phyloP scores from a whole-genome alignment of 2,113 vertebrate species.

The Labeo rohita region DNA sequence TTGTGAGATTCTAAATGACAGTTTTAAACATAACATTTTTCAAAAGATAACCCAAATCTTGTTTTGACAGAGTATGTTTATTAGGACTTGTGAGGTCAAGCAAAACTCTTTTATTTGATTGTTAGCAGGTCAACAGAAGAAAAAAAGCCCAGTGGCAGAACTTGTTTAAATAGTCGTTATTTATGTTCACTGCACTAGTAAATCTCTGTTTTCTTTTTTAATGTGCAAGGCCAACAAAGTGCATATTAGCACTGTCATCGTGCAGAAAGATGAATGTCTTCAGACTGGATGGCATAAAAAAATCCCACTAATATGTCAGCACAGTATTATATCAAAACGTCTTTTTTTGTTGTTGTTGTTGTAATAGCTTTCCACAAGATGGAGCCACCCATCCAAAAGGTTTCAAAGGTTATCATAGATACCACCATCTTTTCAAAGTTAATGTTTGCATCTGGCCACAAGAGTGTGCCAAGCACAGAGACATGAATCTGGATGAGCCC shows the following conservation, averaged over 20 bases:
- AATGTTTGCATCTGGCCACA: slow-evolving; percentile 28
- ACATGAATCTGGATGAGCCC: neutral
- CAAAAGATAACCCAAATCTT: neutral
- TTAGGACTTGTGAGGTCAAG: neutral
- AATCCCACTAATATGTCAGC: neutral
- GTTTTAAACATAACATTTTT: slow-evolving; percentile 6
- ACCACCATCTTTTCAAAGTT: slow-evolving; percentile 1
- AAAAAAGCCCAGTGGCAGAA: neutral
- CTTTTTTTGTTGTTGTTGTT: neutral
- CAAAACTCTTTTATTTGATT: neutral
- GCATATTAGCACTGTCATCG: neutral
- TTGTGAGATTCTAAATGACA: neutral
- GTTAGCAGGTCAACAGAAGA: neutral
- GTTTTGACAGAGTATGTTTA: neutral
- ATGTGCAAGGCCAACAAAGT: neutral
- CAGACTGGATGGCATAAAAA: neutral
- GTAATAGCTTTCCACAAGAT: neutral
- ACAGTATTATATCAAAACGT: neutral
- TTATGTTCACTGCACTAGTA: neutral
- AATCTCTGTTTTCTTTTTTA: neutral
- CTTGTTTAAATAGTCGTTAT: neutral
- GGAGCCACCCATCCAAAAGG: slow-evolving; percentile 8
- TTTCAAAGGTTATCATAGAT: neutral
- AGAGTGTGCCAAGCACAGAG: slow-evolving; percentile 26
- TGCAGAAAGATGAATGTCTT: neutral